These are phyloP conservation scores for Sarcophaga peregrina DNA, from an alignment of 1,140 invertebrate species.

Conservation along the genomic window DNA sequence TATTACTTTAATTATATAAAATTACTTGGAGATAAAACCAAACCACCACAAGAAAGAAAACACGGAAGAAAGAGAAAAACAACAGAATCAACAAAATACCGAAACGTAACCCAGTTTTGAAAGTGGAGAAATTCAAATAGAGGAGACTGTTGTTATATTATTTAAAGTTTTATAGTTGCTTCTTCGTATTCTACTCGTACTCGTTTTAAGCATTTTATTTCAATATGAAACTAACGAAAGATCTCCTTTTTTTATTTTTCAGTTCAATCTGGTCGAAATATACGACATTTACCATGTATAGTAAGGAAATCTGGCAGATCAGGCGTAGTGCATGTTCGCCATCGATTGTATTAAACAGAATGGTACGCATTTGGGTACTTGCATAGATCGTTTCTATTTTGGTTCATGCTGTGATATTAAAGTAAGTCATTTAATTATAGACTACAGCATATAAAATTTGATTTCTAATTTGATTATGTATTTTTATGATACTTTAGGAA, in stretches of 20 bases:
- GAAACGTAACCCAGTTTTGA: constrained; percentile 20
- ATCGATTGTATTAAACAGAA: constrained; percentile 92
- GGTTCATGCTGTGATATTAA: constrained; percentile 86
- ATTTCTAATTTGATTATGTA: neutral
- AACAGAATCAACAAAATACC: constrained; percentile 21
- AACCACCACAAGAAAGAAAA: constrained; percentile 10
- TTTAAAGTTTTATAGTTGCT: no score
- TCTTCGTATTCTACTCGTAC: no score
- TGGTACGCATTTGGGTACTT: constrained; percentile 89
- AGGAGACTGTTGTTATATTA: no score
- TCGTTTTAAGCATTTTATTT: no score
- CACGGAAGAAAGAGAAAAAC: neutral
- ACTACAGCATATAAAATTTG: neutral
- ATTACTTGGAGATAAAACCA: constrained; percentile 13
- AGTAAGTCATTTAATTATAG: constrained; percentile 48
- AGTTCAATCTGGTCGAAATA: constrained; percentile 84
- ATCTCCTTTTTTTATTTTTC: constrained; percentile 51
- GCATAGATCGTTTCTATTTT: constrained; percentile 92
- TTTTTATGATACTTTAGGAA: constrained; percentile 50
- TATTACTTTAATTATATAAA: constrained; percentile 42
- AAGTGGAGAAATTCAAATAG: neutral
- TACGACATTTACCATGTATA: constrained; percentile 86
- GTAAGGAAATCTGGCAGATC: constrained; percentile 80
- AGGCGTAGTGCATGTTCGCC: constrained; percentile 93
- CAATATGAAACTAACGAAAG: no score